Evolutionary conservation across 2,888 invertebrate genomes (phyloP).

Genomic region (Acrocyrtus sp.): DNA sequence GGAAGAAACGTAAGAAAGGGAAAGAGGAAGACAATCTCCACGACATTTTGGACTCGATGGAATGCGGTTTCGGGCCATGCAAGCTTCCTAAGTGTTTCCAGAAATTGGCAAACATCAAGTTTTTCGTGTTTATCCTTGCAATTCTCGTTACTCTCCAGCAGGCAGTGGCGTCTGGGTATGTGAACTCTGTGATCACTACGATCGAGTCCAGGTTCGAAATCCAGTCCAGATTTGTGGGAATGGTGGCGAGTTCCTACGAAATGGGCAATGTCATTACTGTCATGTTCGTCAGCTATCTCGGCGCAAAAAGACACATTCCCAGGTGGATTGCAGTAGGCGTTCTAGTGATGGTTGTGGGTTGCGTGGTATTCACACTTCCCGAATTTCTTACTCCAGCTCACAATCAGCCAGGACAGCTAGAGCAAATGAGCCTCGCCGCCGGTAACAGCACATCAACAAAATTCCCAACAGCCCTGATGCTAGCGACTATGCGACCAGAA

Average conservation of each 20-base stretch:
- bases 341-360: slow-evolving; percentile 92
- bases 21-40: slow-evolving; percentile 20
- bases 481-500: slow-evolving; percentile 26
- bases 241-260: slow-evolving; percentile 94
- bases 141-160: slow-evolving; percentile 91
- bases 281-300: slow-evolving; percentile 94
- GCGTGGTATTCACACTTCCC: slow-evolving; percentile 91
- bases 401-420: not conserved
- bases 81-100: slow-evolving; percentile 83
- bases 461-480: not conserved
- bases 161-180: slow-evolving; percentile 90
- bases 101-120: slow-evolving; percentile 86
- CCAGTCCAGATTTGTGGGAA: slow-evolving; percentile 90
- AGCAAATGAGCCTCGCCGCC: slow-evolving; percentile 3
- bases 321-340: slow-evolving; percentile 92
- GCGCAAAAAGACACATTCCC: slow-evolving; percentile 90
- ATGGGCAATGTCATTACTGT: slow-evolving; percentile 95
- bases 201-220: slow-evolving; percentile 94
- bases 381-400: slow-evolving; percentile 83
- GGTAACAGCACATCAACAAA: not conserved
- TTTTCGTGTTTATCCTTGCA: slow-evolving; percentile 88
- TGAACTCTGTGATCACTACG: slow-evolving; percentile 95
- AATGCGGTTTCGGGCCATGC: slow-evolving; percentile 89
- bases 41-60: slow-evolving; percentile 72
- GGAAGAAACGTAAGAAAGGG: slow-evolving; percentile 20